Evolutionary conservation across 2,888 invertebrate genomes (phyloP).

Genomic region (Cinara cedri): DNA sequence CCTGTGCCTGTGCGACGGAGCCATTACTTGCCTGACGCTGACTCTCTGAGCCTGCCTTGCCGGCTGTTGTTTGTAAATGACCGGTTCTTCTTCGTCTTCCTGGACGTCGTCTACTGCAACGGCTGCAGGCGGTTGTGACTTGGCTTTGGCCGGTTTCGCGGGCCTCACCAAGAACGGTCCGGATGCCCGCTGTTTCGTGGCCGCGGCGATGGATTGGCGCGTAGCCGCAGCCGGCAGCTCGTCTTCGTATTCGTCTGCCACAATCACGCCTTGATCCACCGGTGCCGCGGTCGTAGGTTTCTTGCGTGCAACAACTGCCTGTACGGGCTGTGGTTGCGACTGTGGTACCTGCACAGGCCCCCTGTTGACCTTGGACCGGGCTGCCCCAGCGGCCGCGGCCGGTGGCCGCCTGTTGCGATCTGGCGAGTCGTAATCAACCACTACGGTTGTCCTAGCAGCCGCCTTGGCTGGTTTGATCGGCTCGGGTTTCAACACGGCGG

Average conservation of each 20-base stretch:
- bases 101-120: not conserved
- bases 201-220: constrained; percentile 13
- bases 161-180: constrained; percentile 2
- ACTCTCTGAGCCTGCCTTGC: constrained; percentile 36
- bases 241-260: constrained; percentile 45
- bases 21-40: constrained; percentile 40
- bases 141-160: constrained; percentile 14
- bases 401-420: not conserved
- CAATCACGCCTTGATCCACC: not conserved
- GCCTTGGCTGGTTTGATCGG: not conserved
- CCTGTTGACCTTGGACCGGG: not conserved
- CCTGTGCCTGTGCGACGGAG: constrained; percentile 3
- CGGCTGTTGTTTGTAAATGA: not conserved
- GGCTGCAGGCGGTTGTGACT: not conserved
- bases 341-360: not conserved
- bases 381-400: not conserved
- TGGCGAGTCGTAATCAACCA: constrained; percentile 10
- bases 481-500: constrained; percentile 45
- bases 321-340: not conserved
- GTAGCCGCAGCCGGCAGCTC: constrained; percentile 32
- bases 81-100: not conserved
- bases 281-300: not conserved
- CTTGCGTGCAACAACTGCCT: not conserved
- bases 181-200: constrained; percentile 41
- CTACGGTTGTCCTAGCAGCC: constrained; percentile 3